Evolutionary conservation across 2,797 vertebrate species (phyloP), one percentile per base, ranked within the genome.

Genomic region (Neosalanx taihuensis): DNA sequence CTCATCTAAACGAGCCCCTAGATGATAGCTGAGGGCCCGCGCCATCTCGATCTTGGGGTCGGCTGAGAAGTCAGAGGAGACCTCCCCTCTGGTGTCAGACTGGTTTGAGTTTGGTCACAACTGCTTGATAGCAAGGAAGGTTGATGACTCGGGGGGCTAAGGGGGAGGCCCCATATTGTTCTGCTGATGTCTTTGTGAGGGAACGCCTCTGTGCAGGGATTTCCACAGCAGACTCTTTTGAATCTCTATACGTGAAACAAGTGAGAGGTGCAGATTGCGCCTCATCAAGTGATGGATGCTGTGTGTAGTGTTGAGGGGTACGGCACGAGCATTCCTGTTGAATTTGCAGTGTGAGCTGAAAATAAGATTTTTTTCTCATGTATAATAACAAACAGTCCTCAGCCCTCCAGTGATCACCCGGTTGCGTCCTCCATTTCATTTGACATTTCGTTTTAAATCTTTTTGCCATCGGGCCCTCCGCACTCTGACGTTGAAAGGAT

Each of bases 361-460:
- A n/a, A n/a, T 1, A n/a, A 17, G 1, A 26, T 26, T 26, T 26
- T 85, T 86, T 84, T 76, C 81, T 74, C 18, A 10, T 83, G 83
- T 84, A 82, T 79, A 75, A 77, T 86, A 75, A 77, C 76, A 85
- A 79, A 74, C 73, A 23, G 79, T 20, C 20, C 18, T 13, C 76
- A 80, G 82, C 82, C 85, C 83, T 72, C 72, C 77, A 83, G 82
- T 88, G 75, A 81, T 81, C 79, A 82, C 79, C 81, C 79, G 85
- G 85, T 74, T 83, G 83, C 79, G 84, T 88, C 76, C 85, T 83
- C 67, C 84, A 78, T 89, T 81, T 89, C 83, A 87, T 88, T 88
- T 90, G 86, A 91, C 89, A 86, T 89, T 88, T 88, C 76, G 82
- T 89, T 89, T 88, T 83, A 83, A 88, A 10, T 85, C 76, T 73